Conservation (phyloP, 2,113 vertebrate genomes). For the Equus quagga region DNA sequence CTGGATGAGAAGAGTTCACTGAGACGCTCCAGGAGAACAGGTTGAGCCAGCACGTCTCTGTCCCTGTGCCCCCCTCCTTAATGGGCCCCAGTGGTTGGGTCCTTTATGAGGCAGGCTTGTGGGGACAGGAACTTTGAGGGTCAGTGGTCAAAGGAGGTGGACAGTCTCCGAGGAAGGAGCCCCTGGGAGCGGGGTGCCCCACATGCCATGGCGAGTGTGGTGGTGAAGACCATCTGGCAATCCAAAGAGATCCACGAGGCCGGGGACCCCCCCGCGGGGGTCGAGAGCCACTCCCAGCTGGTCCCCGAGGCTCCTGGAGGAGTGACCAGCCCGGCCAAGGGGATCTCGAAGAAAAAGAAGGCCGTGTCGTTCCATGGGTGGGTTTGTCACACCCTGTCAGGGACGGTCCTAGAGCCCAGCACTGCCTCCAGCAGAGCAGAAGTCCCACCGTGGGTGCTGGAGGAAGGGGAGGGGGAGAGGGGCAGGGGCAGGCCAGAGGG, state of each 20-base stretch:
- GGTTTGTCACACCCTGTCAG: neutral
- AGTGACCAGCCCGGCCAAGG: constrained; percentile 70
- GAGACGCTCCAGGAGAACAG: neutral
- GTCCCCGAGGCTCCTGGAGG: constrained; percentile 73
- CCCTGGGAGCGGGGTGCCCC: constrained; percentile 28
- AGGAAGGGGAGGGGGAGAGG: neutral
- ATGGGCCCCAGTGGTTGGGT: constrained; percentile 59
- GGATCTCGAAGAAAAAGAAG: constrained; percentile 83
- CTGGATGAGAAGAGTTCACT: neutral
- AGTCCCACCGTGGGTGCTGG: neutral
- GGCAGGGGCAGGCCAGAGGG: neutral
- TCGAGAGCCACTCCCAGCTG: constrained; percentile 69
- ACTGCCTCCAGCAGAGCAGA: neutral
- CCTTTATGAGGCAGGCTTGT: constrained; percentile 77
- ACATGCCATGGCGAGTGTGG: constrained; percentile 80
- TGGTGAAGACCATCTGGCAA: constrained; percentile 86
- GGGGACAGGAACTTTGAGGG: neutral
- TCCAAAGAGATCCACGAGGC: constrained; percentile 85
- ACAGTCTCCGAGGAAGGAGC: constrained; percentile 67
- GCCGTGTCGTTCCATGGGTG: constrained; percentile 85
- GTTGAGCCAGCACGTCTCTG: neutral
- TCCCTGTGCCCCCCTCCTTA: neutral
- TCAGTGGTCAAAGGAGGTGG: constrained; percentile 65
- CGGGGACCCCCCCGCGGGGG: constrained; percentile 72
- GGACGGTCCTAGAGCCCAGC: neutral